phyloP scores from a whole-genome alignment of 2,888 invertebrate genomes.

The Idaea straminata region DNA sequence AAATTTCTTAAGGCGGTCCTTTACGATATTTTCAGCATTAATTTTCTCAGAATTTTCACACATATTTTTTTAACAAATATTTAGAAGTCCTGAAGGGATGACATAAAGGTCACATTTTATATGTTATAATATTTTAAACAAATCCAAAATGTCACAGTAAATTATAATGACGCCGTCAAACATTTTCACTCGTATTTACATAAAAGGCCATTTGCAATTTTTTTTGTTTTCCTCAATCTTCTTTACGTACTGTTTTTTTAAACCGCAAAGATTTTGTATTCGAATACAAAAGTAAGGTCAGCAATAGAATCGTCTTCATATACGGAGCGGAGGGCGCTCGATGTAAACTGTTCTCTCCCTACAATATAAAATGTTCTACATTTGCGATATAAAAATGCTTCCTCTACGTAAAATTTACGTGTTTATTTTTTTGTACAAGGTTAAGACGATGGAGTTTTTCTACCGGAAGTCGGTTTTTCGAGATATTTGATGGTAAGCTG shows the following conservation, averaged over 20 bases:
- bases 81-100: background rate
- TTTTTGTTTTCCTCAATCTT: slow-evolving; percentile 1
- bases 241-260: background rate
- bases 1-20: background rate
- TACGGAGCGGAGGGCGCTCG: background rate
- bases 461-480: background rate
- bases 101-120: background rate
- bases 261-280: background rate
- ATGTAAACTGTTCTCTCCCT: background rate
- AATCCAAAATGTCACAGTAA: background rate
- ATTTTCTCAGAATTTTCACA: background rate
- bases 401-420: slow-evolving; percentile 1
- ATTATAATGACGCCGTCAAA: background rate
- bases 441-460: slow-evolving; percentile 1
- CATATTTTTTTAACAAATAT: background rate
- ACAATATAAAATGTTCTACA: background rate
- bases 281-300: background rate
- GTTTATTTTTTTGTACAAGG: slow-evolving; percentile 1
- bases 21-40: background rate
- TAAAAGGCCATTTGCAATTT: background rate
- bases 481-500: slow-evolving; percentile 1
- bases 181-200: background rate
- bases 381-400: background rate
- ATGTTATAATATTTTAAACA: background rate
- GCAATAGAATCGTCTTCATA: background rate